Base-by-base conservation (phyloP, 2,113 vertebrate species). In the Thryonomys swinderianus region DNA sequence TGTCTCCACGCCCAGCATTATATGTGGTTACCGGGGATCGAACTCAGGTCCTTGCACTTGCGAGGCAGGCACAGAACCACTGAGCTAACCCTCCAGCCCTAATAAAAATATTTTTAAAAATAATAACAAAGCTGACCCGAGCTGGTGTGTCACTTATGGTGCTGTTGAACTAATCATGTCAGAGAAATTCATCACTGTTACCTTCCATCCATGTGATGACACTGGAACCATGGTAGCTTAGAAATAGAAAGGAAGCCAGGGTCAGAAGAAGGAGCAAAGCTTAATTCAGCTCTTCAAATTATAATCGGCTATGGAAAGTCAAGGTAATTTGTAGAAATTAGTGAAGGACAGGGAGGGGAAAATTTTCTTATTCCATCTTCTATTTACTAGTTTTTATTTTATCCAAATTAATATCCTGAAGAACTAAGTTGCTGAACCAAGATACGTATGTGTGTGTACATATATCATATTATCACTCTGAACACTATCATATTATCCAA, bases 141-240 rank as follows among this genome's bases (percentile, higher is more conserved):
- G 59, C 0, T 20, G 2, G 1, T 27, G 0, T 20, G 2, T 48
- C 25, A 69, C 30, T 66, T 45, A 40, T 0, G 42, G 3, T 18
- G 53, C 74, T 61, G 13, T 34, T 2, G 18, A 3, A 25, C 2
- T 2, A 14, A 27, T 32, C 13, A 40, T 40, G n/a, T 27, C 23
- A 62, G 27, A 74, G 27, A 66, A 21, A 25, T 34, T 78, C 40
- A 21, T 14, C 37, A 66, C 20, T 14, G 8, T 57, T 11, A 10
- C 55, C 53, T n/a, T 80, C 67, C 42, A 51, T 40, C 13, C 17
- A 48, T 45, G 18, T 12, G 37, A 16, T 6, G 17, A 34, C 9
- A 27, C 12, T 88, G 37, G 17, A 5, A 69, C 20, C n/a, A 0
- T 51, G 25, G 45, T 14, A 40, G 4, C 42, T 30, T 74, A 14